Percentiles rank a stretch among this genome's conserved stretches.
phyloP scores from a whole-genome alignment of 2,888 invertebrate genomes.

The Cremastinae sp. region DNA sequence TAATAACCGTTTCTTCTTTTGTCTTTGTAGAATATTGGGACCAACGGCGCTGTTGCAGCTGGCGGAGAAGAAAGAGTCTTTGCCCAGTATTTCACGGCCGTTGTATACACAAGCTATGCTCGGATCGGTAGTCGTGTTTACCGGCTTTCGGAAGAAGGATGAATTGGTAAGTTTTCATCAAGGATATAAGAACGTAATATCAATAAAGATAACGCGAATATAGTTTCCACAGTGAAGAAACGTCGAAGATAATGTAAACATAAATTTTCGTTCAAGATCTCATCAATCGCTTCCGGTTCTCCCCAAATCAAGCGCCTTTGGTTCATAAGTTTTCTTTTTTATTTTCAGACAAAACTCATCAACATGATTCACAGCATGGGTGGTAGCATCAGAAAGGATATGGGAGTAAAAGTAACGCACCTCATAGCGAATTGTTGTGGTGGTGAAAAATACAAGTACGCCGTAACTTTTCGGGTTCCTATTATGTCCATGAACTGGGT shows the following conservation, averaged over 20 bases:
- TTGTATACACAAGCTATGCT: conserved; percentile 94
- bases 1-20: no score
- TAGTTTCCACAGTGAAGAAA: no score
- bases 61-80: conserved; percentile 85
- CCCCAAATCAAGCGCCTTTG: conserved; percentile 1
- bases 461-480: conserved; percentile 93
- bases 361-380: conserved; percentile 97
- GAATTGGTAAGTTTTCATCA: conserved; percentile 89
- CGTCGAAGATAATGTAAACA: no score
- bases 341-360: conserved; percentile 89
- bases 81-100: conserved; percentile 89
- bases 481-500: conserved; percentile 95
- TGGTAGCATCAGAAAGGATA: conserved; percentile 95
- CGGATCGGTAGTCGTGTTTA: conserved; percentile 94
- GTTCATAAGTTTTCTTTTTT: conserved; percentile 24
- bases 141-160: conserved; percentile 94
- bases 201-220: no score
- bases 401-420: conserved; percentile 94
- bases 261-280: not conserved
- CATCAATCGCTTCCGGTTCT: conserved; percentile 14
- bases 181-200: no score
- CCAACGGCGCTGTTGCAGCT: conserved; percentile 90
- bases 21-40: conserved; percentile 87
- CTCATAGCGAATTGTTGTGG: conserved; percentile 94
- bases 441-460: conserved; percentile 97